phyloP scores from a whole-genome alignment of 2,113 vertebrate species.

The Saimiri boliviensis region DNA sequence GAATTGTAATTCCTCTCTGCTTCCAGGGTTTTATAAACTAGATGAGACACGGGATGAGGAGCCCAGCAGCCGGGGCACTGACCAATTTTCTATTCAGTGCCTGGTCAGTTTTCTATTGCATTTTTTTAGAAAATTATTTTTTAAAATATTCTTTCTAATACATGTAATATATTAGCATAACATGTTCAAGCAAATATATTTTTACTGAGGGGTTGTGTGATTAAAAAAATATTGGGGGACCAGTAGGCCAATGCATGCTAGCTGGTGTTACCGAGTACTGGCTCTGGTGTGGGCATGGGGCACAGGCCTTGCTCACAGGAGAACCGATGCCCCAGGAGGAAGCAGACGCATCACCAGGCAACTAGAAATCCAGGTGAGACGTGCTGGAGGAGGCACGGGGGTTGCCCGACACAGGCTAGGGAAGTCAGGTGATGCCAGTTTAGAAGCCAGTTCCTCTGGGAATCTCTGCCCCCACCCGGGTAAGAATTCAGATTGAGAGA shows the following conservation, averaged over 20 bases:
- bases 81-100: background rate
- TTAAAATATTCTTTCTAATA: background rate
- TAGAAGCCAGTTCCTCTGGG: background rate
- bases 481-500: background rate
- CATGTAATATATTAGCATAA: background rate
- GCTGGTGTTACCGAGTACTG: accelerated
- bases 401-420: background rate
- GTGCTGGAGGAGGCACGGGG: accelerated
- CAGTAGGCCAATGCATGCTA: background rate
- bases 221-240: background rate
- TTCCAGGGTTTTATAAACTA: background rate
- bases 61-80: accelerated
- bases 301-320: background rate
- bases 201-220: background rate
- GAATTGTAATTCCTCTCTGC: background rate
- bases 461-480: accelerated
- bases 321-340: background rate
- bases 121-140: background rate
- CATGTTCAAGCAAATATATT: background rate
- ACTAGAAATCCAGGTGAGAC: background rate
- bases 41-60: background rate
- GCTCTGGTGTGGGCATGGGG: accelerated
- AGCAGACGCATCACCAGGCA: background rate
- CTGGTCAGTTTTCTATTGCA: background rate
- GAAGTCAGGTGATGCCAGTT: background rate